Percentiles rank a stretch among this genome's conserved stretches.
These are phyloP conservation scores for Chlorodrepanis virens DNA, from an alignment of 2,113 vertebrate genomes.

Conservation along the genomic window DNA sequence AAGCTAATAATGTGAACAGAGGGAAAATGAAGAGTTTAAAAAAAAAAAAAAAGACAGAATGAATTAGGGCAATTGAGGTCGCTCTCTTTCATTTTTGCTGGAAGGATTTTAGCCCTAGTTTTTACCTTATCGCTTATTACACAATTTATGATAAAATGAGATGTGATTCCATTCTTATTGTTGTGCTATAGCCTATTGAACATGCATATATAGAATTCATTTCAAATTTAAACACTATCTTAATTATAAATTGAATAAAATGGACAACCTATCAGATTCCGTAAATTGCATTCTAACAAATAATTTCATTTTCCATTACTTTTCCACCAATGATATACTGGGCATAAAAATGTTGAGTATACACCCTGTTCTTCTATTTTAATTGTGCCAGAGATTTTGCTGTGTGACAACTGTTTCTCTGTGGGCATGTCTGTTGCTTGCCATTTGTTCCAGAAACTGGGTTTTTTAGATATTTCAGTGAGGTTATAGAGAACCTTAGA, in stretches of 20 bases:
- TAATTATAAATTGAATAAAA: conserved; percentile 84
- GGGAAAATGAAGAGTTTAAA: conserved; percentile 82
- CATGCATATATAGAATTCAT: conserved; percentile 82
- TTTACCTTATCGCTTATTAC: conserved; percentile 96
- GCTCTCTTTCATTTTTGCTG: conserved; percentile 87
- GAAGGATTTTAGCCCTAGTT: conserved; percentile 86
- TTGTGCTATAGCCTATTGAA: conserved; percentile 80
- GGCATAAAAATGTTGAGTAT: conserved; percentile 66
- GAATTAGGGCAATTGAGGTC: conserved; percentile 92
- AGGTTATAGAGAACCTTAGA: not conserved
- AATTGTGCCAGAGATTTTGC: conserved; percentile 71
- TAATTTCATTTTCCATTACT: conserved; percentile 83
- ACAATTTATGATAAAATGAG: conserved; percentile 92
- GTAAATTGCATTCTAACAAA: conserved; percentile 83
- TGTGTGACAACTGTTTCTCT: conserved; percentile 44
- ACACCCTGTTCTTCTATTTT: conserved; percentile 65
- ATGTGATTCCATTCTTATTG: conserved; percentile 86
- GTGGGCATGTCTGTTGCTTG: conserved; percentile 7
- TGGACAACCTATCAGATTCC: conserved; percentile 76
- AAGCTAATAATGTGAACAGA: conserved; percentile 89
- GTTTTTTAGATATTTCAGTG: not conserved
- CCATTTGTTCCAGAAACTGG: conserved; percentile 7
- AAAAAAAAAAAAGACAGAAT: conserved; percentile 76
- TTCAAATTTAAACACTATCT: conserved; percentile 85
- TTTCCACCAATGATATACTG: conserved; percentile 72